These are phyloP conservation scores for Temnopleurus reevesii DNA, from an alignment of 53 echinoderm and acorn worm genomes.

Conservation along the genomic window DNA sequence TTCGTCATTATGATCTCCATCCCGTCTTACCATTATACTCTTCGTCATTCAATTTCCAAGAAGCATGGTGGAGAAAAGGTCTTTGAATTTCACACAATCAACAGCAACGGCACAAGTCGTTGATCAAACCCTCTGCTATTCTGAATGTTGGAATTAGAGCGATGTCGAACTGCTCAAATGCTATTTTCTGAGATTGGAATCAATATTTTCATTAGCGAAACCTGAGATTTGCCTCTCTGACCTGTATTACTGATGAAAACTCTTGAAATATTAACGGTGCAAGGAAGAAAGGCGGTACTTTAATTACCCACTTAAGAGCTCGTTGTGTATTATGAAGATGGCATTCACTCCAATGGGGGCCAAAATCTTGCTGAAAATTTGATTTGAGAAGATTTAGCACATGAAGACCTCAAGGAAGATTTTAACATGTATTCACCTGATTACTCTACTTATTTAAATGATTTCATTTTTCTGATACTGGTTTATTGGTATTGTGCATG, in stretches of 20 bases:
- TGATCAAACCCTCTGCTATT: not conserved
- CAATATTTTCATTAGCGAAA: slow-evolving; percentile 37
- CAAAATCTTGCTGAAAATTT: too few relatives aligned
- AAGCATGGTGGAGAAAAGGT: not conserved
- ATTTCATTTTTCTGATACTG: too few relatives aligned
- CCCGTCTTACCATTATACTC: too few relatives aligned
- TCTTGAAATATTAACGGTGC: not conserved
- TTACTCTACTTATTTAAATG: too few relatives aligned
- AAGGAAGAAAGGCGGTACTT: not conserved
- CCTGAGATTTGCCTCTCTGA: not conserved
- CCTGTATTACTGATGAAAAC: not conserved
- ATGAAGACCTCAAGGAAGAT: too few relatives aligned
- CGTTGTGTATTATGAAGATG: not conserved
- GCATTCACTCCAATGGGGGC: not conserved
- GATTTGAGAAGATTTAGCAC: too few relatives aligned
- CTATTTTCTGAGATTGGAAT: not conserved
- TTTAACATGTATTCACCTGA: too few relatives aligned
- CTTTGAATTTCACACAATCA: not conserved
- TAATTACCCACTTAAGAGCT: not conserved
- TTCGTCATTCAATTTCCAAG: not conserved
- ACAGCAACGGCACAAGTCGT: not conserved
- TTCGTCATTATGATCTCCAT: not conserved
- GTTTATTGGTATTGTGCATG: too few relatives aligned
- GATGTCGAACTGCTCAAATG: not conserved
- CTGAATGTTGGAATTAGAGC: not conserved